These are phyloP conservation scores for Protophormia terraenovae DNA, from an alignment of 2,888 invertebrate genomes.

Conservation along the genomic window DNA sequence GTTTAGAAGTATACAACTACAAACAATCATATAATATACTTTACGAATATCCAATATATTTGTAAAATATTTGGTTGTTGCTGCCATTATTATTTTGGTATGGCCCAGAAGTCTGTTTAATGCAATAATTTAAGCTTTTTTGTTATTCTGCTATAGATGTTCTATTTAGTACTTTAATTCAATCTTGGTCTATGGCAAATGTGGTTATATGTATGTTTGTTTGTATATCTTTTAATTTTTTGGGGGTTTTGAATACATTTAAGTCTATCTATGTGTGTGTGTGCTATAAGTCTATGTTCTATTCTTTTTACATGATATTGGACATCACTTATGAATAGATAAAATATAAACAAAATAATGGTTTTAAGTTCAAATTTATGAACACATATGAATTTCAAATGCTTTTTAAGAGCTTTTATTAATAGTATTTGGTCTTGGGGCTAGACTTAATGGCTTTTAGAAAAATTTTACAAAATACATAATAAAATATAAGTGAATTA, in stretches of 20 bases:
- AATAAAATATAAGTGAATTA: constrained; percentile 23
- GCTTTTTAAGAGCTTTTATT: neutral
- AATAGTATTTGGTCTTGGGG: neutral
- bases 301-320: neutral
- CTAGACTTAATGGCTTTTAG: constrained; percentile 14
- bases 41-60: too few relatives aligned
- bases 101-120: constrained; percentile 25
- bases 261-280: neutral
- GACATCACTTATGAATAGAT: constrained; percentile 47
- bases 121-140: constrained; percentile 30
- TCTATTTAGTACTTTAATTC: constrained; percentile 17
- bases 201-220: too few relatives aligned
- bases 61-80: neutral
- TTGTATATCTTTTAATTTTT: neutral
- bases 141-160: neutral
- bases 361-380: constrained; percentile 54
- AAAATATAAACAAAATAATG: constrained; percentile 53
- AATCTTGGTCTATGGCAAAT: neutral
- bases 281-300: neutral
- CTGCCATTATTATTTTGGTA: neutral
- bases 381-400: constrained; percentile 51
- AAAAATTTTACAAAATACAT: neutral
- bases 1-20: neutral
- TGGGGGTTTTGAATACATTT: neutral
- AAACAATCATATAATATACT: too few relatives aligned